Evolutionary conservation across 1,140 invertebrate species (phyloP).

Genomic region (Aleiodes sp.): DNA sequence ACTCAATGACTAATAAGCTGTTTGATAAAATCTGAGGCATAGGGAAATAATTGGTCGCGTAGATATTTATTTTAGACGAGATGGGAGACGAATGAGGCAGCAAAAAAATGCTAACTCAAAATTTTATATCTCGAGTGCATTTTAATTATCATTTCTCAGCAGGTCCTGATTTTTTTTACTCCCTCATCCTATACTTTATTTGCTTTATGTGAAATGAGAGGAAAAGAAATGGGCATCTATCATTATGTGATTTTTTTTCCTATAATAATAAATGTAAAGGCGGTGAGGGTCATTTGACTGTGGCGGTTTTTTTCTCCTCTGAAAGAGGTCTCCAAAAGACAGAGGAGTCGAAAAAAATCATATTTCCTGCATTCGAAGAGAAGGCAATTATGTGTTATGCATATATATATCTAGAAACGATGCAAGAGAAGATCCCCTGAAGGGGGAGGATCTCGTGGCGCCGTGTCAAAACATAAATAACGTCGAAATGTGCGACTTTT

Average conservation of each 20-base stretch:
- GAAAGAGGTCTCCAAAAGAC: background rate
- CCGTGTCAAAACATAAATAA: constrained; percentile 37
- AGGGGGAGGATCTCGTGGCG: background rate
- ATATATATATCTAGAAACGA: constrained; percentile 7
- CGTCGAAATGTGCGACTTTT: constrained; percentile 33
- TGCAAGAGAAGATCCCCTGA: background rate
- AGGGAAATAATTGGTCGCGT: no score
- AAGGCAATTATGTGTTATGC: constrained; percentile 19
- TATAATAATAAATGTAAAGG: background rate
- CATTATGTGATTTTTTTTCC: background rate
- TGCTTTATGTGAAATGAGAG: no score
- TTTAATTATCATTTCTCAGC: constrained; percentile 50
- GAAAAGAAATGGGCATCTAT: background rate
- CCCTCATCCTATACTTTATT: no score
- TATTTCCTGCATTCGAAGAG: constrained; percentile 8
- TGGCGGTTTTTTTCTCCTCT: background rate
- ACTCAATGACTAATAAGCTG: no score
- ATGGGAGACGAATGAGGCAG: background rate
- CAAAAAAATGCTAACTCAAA: constrained; percentile 23
- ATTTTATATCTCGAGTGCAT: constrained; percentile 51
- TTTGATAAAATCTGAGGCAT: no score
- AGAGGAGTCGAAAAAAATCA: no score
- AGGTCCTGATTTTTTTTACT: no score
- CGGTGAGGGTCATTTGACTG: background rate
- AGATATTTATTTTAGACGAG: no score